Base-by-base conservation (phyloP, 1,140 invertebrate species). In the Hyles vespertilio region DNA sequence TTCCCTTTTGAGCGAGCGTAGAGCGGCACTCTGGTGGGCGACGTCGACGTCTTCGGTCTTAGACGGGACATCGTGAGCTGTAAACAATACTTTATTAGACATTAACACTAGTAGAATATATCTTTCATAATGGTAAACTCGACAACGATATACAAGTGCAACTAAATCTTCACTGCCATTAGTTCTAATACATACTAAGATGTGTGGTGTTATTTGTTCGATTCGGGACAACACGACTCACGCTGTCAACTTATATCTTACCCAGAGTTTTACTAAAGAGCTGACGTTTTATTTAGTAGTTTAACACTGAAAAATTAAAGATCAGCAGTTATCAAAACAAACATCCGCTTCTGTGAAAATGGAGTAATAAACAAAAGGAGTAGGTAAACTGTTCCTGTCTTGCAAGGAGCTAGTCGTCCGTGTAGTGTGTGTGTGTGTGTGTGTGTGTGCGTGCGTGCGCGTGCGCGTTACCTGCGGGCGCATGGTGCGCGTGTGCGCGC, bases 251-350 rank as follows among this genome's bases (percentile, higher is more conserved):
- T 64, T 60, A 56, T 69, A 72, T 67, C 81, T 84, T 87, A 84
- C 81, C 81, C 70, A 65, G 61, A 67, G n/a, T 57, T 58, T 61
- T 68, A 72, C 58, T 70, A 71, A 69, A 66, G 67, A 59, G 70
- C 74, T 83, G 77, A 69, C 69, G 59, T 63, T 67, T 75, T 72
- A 72, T 79, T 78, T 77, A 85, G 81, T 71, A 74, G 80, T 75
- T 76, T 79, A 83, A 66, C 77, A 83, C 84, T 87, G 84, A 86
- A 86, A 22, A 86, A 86, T 83, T 77, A 86, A 86, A 84, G 32
- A 59, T 8, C 36, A 45, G 22, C 9, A 11, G 36, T 22, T 53
- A 40, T 44, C 22, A 36, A 54, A 54, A 11, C 8, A 45, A 44
- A 32, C 12, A 51, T 51, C 7, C 8, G 50, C 22, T 10, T 32